A percentile compares a stretch with the other conserved stretches of the same genome.
Evolutionary conservation across 2,113 vertebrate species (phyloP).

Genomic region (Pao palembangensis): DNA sequence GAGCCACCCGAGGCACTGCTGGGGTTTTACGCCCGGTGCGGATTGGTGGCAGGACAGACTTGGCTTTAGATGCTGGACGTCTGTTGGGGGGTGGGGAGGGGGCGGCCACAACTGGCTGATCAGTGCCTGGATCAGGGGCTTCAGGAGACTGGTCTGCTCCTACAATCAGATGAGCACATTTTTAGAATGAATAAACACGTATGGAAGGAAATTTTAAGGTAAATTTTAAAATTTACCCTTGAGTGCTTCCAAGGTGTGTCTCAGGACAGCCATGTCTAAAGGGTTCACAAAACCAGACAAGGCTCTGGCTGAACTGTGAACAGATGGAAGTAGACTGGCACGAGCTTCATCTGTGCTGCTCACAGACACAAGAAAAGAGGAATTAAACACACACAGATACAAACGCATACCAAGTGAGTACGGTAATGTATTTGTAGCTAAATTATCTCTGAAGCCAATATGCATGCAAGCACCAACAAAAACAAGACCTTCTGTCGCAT

Average conservation of each 20-base stretch:
- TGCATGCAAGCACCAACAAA: too few species aligned
- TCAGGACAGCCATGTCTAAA: slow-evolving; percentile 34
- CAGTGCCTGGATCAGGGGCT: slow-evolving; percentile 14
- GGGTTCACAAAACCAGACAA: slow-evolving; percentile 42
- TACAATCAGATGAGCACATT: not conserved
- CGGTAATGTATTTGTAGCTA: too few species aligned
- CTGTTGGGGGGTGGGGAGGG: slow-evolving; percentile 14
- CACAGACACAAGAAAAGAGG: not conserved
- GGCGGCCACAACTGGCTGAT: not conserved
- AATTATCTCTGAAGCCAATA: too few species aligned
- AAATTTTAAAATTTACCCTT: slow-evolving; percentile 48
- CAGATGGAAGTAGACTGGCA: slow-evolving; percentile 17
- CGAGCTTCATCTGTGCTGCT: slow-evolving; percentile 59
- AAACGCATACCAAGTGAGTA: not conserved
- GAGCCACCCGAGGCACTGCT: not conserved
- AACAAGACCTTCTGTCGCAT: slow-evolving; percentile 1
- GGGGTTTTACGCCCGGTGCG: slow-evolving; percentile 68
- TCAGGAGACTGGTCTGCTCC: slow-evolving; percentile 27
- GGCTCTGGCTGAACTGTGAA: slow-evolving; percentile 45
- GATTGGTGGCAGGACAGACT: slow-evolving; percentile 83
- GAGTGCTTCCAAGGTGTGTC: slow-evolving; percentile 39
- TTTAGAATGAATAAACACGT: too few species aligned
- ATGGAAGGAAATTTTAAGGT: not conserved
- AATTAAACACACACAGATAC: not conserved
- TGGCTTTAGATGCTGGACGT: slow-evolving; percentile 71